Evolutionary conservation across 2,888 invertebrate genomes (phyloP), one percentile per base, ranked within the genome.

Genomic region (Anorthoa munda): DNA sequence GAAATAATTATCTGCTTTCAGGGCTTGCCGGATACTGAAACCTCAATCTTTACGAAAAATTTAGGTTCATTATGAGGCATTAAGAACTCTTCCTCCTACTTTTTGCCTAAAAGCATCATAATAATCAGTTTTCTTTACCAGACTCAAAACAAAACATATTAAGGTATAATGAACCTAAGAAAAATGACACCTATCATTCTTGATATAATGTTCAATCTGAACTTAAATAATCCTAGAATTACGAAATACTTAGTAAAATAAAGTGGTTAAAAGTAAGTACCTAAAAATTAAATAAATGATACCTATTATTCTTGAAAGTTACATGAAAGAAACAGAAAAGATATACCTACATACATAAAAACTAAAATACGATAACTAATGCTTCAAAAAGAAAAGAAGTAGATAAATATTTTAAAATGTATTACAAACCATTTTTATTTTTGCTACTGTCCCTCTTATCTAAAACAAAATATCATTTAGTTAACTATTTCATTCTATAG

Each of bases 391-490:
- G 39, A 71, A 64, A 64, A 66, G 31, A 55, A 68, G 31, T 51
- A 80, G 74, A 79, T 56, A 66, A 77, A 66, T 75, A 77, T 66
- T 58, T 75, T 12, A 77, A 77, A 81, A 81, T 77, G 56, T 77
- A 75, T 81, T 77, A 81, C 81, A 80, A 81, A 81, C 81, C 81
- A 79, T 81, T 83, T 68, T 81, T 81, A 80, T 83, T 81, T 81
- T 81, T 81, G 67, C 84, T 81, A 81, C 75, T 67, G 84, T 81
- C 84, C 81, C 70, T 81, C 61, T 83, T 81, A 81, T 81, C 81
- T 81, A 81, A 81, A 81, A 81, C 81, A 81, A 81, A 81, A 81
- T 83, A 81, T 83, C 60, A 75, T 50, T 83, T 80, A 81, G 61
- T 83, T 79, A 81, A 83, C 84, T 83, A 80, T 81, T 60, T 74